Conservation (phyloP, 1,140 invertebrate genomes). For the Temnothorax longispinosus region DNA sequence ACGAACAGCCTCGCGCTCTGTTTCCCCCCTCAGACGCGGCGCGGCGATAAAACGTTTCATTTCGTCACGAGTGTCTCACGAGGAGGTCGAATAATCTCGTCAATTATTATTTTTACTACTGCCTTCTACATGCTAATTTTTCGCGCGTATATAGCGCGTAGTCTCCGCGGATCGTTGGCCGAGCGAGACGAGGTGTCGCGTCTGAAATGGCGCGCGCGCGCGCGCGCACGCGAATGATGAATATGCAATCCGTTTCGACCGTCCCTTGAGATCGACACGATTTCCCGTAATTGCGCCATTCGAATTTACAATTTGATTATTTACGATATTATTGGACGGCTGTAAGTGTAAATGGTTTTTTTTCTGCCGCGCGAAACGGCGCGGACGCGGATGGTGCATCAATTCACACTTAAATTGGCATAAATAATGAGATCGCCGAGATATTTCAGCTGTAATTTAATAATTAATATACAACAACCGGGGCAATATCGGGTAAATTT, state of each 20-base stretch:
- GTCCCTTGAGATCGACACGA: not conserved
- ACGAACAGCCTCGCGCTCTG: not conserved
- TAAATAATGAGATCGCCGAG: not conserved
- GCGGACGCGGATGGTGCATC: not conserved
- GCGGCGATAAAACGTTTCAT: conserved; percentile 73
- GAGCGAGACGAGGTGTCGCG: not conserved
- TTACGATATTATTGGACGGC: not conserved
- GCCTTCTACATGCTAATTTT: conserved; percentile 73
- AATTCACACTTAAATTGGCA: conserved; percentile 13
- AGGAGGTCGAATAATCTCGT: conserved; percentile 69
- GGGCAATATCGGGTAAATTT: conserved; percentile 10
- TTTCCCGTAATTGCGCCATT: conserved; percentile 4
- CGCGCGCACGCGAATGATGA: not conserved
- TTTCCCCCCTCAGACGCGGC: conserved; percentile 44
- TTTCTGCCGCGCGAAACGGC: not conserved
- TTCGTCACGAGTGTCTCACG: conserved; percentile 58
- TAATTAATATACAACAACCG: conserved; percentile 38
- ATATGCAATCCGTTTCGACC: conserved; percentile 21
- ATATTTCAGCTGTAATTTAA: conserved; percentile 19
- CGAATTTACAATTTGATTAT: conserved; percentile 38
- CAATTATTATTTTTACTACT: conserved; percentile 72
- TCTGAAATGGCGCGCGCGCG: conserved; percentile 6
- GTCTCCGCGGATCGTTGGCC: conserved; percentile 32
- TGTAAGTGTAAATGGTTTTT: conserved; percentile 47
- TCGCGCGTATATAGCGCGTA: conserved; percentile 32